phyloP scores from a whole-genome alignment of 2,797 vertebrate species.

The Alcedo atthis region DNA sequence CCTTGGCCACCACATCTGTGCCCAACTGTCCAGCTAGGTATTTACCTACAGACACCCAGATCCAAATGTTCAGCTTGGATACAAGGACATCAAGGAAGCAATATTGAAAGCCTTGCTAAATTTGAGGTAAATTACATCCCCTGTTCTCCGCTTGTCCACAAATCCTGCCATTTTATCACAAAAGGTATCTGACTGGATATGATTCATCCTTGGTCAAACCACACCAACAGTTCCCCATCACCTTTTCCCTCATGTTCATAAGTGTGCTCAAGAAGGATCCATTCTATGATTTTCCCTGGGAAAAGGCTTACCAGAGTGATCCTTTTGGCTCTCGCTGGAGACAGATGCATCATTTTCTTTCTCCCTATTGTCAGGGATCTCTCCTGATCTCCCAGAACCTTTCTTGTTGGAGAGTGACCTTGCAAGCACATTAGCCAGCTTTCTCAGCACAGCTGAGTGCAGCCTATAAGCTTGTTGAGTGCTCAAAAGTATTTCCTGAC shows the following conservation, averaged over 20 bases:
- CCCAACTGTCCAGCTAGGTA: neutral
- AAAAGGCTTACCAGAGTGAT: neutral
- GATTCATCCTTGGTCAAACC: neutral
- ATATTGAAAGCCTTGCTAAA: neutral
- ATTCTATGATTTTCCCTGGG: neutral
- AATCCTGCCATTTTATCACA: neutral
- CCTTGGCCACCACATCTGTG: neutral
- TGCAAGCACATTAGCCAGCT: neutral
- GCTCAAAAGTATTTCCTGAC: neutral
- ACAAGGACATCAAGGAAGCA: neutral
- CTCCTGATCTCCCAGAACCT: fast-evolving
- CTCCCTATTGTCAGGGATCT: neutral
- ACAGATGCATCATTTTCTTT: neutral
- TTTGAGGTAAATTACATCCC: neutral
- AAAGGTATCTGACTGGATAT: neutral
- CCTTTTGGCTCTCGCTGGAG: neutral
- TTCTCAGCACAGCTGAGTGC: neutral
- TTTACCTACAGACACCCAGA: neutral
- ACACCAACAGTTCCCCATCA: neutral
- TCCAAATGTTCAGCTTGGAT: neutral
- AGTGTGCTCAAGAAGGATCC: neutral
- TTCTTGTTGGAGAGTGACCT: neutral
- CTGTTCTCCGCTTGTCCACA: neutral
- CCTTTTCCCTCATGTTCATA: neutral
- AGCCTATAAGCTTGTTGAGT: neutral